A percentile compares a stretch with the other conserved stretches of the same genome.
Conservation (phyloP, 2,888 invertebrate genomes). For the Megamerina dolium region DNA sequence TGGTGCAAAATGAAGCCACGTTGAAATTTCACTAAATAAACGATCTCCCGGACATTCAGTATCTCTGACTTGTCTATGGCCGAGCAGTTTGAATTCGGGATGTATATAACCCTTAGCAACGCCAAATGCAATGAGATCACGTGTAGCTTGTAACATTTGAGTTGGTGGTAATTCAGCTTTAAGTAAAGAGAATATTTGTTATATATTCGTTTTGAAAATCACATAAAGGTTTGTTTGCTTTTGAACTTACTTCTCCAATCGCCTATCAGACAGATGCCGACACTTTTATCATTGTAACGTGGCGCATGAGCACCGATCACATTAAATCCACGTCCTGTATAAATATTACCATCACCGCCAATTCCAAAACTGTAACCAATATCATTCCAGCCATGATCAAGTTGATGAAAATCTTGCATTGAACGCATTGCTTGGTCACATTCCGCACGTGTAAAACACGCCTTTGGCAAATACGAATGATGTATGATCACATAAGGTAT, state of each 20-base stretch:
- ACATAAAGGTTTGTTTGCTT: background rate
- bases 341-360: conserved; percentile 66
- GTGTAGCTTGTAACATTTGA: conserved; percentile 55
- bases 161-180: conserved; percentile 57
- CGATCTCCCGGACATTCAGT: conserved; percentile 66
- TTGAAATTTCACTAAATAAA: conserved; percentile 56
- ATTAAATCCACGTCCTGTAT: conserved; percentile 67
- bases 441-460: conserved; percentile 53
- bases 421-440: conserved; percentile 57
- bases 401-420: conserved; percentile 63
- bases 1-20: conserved; percentile 57
- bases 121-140: conserved; percentile 58
- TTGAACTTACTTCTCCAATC: conserved; percentile 61
- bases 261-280: conserved; percentile 68
- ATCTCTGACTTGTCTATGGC: conserved; percentile 57
- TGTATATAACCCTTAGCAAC: conserved; percentile 57
- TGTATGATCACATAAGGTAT: conserved; percentile 66
- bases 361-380: conserved; percentile 68
- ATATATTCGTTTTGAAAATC: background rate
- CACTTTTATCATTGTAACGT: conserved; percentile 60
- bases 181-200: conserved; percentile 8
- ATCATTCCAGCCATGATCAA: conserved; percentile 59
- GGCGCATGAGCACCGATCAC: conserved; percentile 66
- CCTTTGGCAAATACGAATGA: conserved; percentile 61
- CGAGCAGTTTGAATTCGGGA: conserved; percentile 57